Conservation (phyloP, 2,113 vertebrate genomes). For the Bostrychus sinensis region DNA sequence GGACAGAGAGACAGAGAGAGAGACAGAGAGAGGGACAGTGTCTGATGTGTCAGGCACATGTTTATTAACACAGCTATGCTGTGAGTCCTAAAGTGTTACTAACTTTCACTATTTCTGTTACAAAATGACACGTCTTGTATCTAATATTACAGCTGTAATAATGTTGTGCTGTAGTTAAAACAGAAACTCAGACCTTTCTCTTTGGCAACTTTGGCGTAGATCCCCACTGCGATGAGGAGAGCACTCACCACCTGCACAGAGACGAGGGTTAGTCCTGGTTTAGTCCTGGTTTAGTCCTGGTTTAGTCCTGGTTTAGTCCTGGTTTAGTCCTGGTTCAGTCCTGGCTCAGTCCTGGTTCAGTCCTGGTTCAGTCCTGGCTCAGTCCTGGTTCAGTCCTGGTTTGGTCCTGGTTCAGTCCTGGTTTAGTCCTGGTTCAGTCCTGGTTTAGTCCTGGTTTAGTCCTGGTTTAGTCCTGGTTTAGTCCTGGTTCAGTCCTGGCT, state of each 20-base stretch:
- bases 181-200: slow-evolving; percentile 72
- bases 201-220: slow-evolving; percentile 83
- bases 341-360: background rate
- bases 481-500: background rate
- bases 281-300: background rate
- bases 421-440: background rate
- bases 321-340: background rate
- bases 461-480: background rate
- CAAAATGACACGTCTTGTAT: no score
- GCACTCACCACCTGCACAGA: slow-evolving; percentile 79
- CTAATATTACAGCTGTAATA: no score
- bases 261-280: background rate
- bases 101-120: no score
- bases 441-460: background rate
- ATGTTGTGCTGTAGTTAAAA: background rate
- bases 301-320: background rate
- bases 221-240: slow-evolving; percentile 78
- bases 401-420: background rate
- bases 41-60: no score
- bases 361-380: background rate
- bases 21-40: no score
- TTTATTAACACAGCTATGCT: no score
- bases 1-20: no score
- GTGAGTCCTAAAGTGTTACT: no score
- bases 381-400: background rate